Evolutionary conservation across 2,797 vertebrate genomes (phyloP).

Genomic region (Hyperoplus immaculatus): DNA sequence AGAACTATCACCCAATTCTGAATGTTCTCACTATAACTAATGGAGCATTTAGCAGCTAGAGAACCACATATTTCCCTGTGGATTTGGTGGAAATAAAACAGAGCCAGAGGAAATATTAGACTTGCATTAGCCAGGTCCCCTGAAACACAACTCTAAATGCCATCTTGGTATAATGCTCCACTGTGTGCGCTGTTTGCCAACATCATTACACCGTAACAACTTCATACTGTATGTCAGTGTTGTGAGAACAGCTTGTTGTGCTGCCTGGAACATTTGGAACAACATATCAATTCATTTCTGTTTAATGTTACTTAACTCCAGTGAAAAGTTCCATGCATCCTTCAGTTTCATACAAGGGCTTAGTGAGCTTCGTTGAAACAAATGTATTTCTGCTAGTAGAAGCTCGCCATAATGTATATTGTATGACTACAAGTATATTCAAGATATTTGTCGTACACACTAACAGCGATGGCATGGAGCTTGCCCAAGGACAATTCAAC

Average conservation of each 20-base stretch:
- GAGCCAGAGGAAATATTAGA: background rate
- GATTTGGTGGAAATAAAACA: background rate
- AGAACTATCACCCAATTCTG: background rate
- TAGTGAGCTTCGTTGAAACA: background rate
- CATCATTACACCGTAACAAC: no score
- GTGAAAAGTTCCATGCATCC: background rate
- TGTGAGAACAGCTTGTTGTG: background rate
- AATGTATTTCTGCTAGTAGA: background rate
- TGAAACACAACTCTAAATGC: no score
- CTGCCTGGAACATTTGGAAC: background rate
- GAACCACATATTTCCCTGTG: background rate
- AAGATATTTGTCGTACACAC: background rate
- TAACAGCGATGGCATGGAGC: background rate
- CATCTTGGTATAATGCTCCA: no score
- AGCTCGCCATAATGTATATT: constrained; percentile 1
- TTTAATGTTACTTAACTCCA: background rate
- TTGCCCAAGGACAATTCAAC: background rate
- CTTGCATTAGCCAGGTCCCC: no score
- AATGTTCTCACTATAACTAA: no score
- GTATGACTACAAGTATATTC: no score
- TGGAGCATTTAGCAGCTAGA: background rate
- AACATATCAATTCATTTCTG: background rate
- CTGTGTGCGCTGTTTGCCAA: no score
- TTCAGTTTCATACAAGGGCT: background rate
- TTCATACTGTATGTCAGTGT: background rate